Base-by-base conservation (phyloP, 92 coral and sea anemone genomes). In the Phenganax stokvisi region DNA sequence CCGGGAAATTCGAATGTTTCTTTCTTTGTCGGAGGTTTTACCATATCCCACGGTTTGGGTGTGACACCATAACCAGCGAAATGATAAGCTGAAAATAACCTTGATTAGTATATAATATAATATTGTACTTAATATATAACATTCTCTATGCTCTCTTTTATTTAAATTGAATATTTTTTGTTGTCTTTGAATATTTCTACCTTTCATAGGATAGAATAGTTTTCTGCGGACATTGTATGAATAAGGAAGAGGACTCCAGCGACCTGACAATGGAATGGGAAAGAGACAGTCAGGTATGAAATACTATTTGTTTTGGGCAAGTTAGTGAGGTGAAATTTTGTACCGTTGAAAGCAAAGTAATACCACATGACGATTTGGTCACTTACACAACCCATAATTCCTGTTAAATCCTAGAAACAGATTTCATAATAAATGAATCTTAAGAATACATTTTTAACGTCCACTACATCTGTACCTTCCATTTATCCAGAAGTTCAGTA, bases 221-320 rank as follows among this genome's bases (percentile, higher is more conserved):
- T 72, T 70, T 51, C 87, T 77, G 27, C 97, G 84, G 29, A 92
- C 88, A 79, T 92, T 92, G 59, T 86, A 92, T 9, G 93, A 80
- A 70, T 80, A 92, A 4, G 97, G 90, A 2, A 93, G 85, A 10
- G 87, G 84, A 6, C 81, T 81, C 97, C 97, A 93, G 44, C 90
- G 85, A 15, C 85, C 92, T 78, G 60, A 28, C 13, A 53, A 52
- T 2, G 55, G 51, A 15, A 59, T 27, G 60, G 51, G 15, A 30
- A 31, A 77, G 0, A 57, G 30, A 8, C 17, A 59, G 17, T 59
- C 65, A 59, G 4, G 65, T 7, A 61, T 61, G 67, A 12, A 61
- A 7, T 15, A 15, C 67, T 15, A 13, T 6, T 61, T 28, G 47
- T 10, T 37, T 28, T 12, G 13, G 28, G 15, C 12, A 10, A 27